Conservation (phyloP, 2,113 vertebrate species). For the Neolamprologus devosi region DNA sequence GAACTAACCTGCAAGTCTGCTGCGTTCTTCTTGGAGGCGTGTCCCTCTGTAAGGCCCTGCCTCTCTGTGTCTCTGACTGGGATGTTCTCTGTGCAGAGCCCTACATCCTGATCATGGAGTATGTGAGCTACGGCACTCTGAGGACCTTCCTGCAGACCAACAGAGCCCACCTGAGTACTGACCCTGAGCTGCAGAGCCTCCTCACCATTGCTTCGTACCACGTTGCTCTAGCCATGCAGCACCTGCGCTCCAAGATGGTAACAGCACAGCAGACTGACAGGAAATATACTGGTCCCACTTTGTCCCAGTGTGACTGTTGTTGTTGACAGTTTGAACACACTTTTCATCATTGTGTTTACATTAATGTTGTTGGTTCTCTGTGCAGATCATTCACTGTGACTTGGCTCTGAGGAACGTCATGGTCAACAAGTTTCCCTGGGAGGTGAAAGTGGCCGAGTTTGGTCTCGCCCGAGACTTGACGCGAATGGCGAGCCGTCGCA, state of each 20-base stretch:
- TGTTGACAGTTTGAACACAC: not conserved
- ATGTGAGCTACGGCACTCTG: constrained; percentile 65
- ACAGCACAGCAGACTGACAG: not conserved
- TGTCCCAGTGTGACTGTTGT: not conserved
- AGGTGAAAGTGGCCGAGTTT: constrained; percentile 67
- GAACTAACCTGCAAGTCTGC: accelerated
- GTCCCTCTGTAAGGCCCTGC: not conserved
- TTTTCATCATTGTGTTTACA: not conserved
- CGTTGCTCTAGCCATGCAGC: constrained; percentile 71
- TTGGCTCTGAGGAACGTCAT: constrained; percentile 67
- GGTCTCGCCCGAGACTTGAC: constrained; percentile 59
- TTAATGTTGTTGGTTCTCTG: not conserved
- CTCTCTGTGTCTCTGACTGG: not conserved
- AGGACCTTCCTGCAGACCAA: constrained; percentile 68
- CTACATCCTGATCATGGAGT: constrained; percentile 70
- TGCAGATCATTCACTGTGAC: constrained; percentile 67
- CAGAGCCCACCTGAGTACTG: constrained; percentile 26
- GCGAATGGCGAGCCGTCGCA: constrained; percentile 14
- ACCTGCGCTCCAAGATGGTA: constrained; percentile 71
- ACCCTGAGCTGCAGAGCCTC: constrained; percentile 62
- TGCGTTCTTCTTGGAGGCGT: not conserved
- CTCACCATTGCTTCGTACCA: constrained; percentile 68
- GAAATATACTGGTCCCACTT: not conserved
- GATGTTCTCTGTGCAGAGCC: constrained; percentile 49
- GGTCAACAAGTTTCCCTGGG: constrained; percentile 64